Base-by-base conservation (phyloP, 2,888 invertebrate species). In the Drepana falcataria region DNA sequence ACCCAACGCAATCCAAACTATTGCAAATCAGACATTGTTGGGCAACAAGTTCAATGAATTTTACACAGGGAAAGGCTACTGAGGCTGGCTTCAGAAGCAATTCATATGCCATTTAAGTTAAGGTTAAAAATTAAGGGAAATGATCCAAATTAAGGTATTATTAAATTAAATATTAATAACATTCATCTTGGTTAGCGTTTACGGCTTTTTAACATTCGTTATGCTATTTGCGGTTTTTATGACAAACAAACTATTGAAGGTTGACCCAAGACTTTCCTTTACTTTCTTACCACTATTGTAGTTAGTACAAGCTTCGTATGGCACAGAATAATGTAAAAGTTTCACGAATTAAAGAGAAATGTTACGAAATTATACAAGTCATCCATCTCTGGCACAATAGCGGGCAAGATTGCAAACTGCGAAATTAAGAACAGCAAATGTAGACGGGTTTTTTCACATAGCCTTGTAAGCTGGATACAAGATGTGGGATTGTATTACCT, bases 401-500 rank as follows among this genome's bases (percentile, higher is more conserved):
- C 44, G 44, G 9, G 3, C 44, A 9, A 44, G 44, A 44, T 4
- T 9, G 44, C 44, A 44, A 44, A 44, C 44, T 9, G 9, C 9
- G 44, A 9, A 2, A 44, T 44, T 44, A 44, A 44, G 44, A 44
- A 44, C 44, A 44, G 9, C 9, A 4, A 44, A 44, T 44, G 9
- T 9, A 44, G 44, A 44, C 44, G 5, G 44, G 44, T 44, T 44
- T 44, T 44, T 44, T 2, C 44, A 44, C 5, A 44, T 9, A 9
- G 44, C 44, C 44, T 44, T 44, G 44, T 44, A 44, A 44, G 44
- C 9, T 44, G 44, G 44, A 3, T 9, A 9, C 9, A 44, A 47
- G 35, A 49, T 57, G 53, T 53, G 4, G 41, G 35, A 40, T 21
- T 49, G n/a, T 41, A 61, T 74, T 81, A 96, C 96, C 95, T 94